Evolutionary conservation across 2,888 invertebrate species (phyloP).

Genomic region (Atrina japonica): DNA sequence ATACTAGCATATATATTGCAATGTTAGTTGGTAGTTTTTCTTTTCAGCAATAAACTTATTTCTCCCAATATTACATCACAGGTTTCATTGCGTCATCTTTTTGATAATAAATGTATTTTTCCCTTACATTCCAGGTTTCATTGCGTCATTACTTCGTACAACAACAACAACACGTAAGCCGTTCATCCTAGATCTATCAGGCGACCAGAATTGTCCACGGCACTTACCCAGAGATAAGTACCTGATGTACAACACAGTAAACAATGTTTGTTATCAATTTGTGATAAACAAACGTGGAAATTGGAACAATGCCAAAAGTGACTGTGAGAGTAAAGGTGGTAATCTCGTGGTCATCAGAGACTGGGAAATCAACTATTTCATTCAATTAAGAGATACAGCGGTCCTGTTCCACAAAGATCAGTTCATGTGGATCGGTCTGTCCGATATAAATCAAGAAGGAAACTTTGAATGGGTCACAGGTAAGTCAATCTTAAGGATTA

Average conservation of each 20-base stretch:
- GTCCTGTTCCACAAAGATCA: neutral
- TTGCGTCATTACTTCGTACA: no score
- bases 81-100: no score
- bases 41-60: no score
- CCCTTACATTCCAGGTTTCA: no score
- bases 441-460: neutral
- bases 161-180: no score
- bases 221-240: conserved; percentile 4
- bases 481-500: no score
- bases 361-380: neutral
- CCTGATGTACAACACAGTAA: conserved; percentile 9
- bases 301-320: conserved; percentile 5
- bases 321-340: conserved; percentile 5
- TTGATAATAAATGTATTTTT: no score
- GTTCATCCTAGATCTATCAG: no score
- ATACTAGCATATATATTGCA: no score
- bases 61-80: no score
- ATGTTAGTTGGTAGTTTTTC: no score
- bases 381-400: neutral
- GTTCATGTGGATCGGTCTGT: conserved; percentile 12
- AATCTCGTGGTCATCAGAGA: conserved; percentile 6
- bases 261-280: conserved; percentile 1
- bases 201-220: no score
- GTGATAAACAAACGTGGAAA: conserved; percentile 4
- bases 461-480: conserved; percentile 5